Percentiles rank a stretch among this genome's conserved stretches.
These are phyloP conservation scores for Chloropsis cyanopogon DNA, from an alignment of 2,113 vertebrate genomes.

Conservation along the genomic window DNA sequence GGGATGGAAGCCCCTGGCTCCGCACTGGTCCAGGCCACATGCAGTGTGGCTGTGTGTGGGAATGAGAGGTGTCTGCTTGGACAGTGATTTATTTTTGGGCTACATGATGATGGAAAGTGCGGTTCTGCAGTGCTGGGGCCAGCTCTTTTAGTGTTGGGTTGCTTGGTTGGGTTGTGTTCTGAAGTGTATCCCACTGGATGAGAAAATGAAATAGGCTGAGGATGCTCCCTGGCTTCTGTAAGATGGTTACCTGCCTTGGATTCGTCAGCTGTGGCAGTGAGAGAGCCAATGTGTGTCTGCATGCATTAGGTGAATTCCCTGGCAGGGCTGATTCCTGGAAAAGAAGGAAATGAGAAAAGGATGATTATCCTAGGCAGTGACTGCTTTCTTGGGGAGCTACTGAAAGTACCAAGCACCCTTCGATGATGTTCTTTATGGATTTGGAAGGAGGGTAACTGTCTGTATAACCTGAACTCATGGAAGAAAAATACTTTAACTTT, in stretches of 20 bases:
- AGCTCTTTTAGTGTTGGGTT: not conserved
- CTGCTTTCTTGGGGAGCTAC: not conserved
- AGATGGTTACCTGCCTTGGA: not conserved
- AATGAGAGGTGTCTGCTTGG: not conserved
- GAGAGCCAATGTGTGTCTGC: not conserved
- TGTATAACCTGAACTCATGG: not conserved
- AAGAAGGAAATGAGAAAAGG: not conserved
- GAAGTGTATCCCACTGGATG: not conserved
- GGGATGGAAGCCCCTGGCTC: fast-evolving
- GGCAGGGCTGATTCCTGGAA: not conserved
- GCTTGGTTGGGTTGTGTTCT: not conserved
- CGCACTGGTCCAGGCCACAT: fast-evolving
- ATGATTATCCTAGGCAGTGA: not conserved
- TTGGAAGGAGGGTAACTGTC: not conserved
- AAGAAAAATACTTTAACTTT: not conserved
- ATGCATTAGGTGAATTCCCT: not conserved
- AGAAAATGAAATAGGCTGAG: not conserved
- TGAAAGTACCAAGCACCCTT: not conserved
- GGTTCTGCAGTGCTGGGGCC: not conserved
- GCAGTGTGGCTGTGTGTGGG: fast-evolving
- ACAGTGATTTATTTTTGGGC: not conserved
- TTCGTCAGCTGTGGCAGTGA: not conserved
- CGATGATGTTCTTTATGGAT: fast-evolving
- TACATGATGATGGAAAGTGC: fast-evolving
- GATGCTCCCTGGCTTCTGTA: not conserved